phyloP scores from a whole-genome alignment of 2,113 vertebrate species.

The Romanogobio albipinnatus region DNA sequence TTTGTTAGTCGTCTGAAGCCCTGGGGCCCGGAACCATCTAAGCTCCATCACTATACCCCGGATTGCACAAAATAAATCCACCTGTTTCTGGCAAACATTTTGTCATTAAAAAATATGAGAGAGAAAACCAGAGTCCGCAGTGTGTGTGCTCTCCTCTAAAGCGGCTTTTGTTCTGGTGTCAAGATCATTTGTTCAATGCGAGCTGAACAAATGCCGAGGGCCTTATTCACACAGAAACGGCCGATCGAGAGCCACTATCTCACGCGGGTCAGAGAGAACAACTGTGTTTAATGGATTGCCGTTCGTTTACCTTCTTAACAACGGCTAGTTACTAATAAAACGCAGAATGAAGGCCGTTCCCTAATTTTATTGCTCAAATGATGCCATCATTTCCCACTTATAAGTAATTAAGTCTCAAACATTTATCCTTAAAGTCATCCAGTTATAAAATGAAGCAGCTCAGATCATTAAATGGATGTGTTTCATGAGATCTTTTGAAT shows the following conservation, averaged over 20 bases:
- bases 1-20: constrained; percentile 93
- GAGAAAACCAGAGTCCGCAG: constrained; percentile 81
- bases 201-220: constrained; percentile 80
- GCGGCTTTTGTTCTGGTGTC: constrained; percentile 82
- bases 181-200: constrained; percentile 82
- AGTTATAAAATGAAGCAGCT: background rate
- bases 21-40: constrained; percentile 86
- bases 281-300: background rate
- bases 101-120: constrained; percentile 84
- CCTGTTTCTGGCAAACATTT: constrained; percentile 90
- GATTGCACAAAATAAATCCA: constrained; percentile 85
- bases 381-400: background rate
- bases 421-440: background rate
- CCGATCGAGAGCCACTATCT: background rate
- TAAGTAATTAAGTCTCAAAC: background rate
- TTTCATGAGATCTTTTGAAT: background rate
- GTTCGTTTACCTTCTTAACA: background rate
- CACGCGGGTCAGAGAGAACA: background rate
- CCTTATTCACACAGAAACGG: constrained; percentile 78
- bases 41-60: constrained; percentile 84
- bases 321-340: background rate
- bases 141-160: constrained; percentile 79
- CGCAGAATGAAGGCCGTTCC: background rate
- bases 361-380: background rate
- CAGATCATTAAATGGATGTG: background rate